phyloP scores from a whole-genome alignment of 2,888 invertebrate species.

The Teleiodes luculella region DNA sequence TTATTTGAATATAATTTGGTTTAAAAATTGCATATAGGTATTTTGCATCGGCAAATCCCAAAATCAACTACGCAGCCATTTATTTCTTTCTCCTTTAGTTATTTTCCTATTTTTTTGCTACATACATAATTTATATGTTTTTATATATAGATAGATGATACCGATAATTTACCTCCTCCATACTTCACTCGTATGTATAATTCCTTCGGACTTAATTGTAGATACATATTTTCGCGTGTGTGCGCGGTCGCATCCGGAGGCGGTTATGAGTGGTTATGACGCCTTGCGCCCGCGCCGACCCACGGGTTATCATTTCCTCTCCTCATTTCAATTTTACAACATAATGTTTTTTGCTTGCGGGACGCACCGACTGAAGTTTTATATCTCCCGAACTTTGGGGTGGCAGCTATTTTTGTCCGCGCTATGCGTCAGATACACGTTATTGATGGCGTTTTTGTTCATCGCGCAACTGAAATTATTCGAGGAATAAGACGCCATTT shows the following conservation, averaged over 20 bases:
- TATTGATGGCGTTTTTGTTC: conserved; percentile 6
- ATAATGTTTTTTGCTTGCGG: conserved; percentile 57
- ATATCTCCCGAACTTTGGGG: conserved; percentile 21
- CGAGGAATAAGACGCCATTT: not conserved
- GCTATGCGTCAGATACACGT: conserved; percentile 19
- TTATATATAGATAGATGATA: too few species aligned
- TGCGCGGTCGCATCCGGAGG: conserved; percentile 38
- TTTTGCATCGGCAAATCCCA: too few species aligned
- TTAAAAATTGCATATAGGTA: too few species aligned
- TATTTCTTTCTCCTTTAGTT: too few species aligned
- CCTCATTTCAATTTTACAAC: conserved; percentile 75
- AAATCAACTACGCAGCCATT: too few species aligned
- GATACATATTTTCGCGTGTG: not conserved
- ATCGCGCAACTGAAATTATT: not conserved
- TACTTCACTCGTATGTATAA: not conserved
- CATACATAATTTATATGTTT: too few species aligned
- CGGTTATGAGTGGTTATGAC: not conserved
- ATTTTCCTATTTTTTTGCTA: not conserved
- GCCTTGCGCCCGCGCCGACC: conserved; percentile 55
- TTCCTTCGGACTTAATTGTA: not conserved
- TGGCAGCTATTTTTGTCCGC: conserved; percentile 17
- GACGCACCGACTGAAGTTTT: conserved; percentile 43
- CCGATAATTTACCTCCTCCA: too few species aligned
- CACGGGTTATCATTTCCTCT: conserved; percentile 78
- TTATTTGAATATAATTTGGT: too few species aligned